phyloP scores from a whole-genome alignment of 2,797 vertebrate genomes.

The Danio albolineatus region DNA sequence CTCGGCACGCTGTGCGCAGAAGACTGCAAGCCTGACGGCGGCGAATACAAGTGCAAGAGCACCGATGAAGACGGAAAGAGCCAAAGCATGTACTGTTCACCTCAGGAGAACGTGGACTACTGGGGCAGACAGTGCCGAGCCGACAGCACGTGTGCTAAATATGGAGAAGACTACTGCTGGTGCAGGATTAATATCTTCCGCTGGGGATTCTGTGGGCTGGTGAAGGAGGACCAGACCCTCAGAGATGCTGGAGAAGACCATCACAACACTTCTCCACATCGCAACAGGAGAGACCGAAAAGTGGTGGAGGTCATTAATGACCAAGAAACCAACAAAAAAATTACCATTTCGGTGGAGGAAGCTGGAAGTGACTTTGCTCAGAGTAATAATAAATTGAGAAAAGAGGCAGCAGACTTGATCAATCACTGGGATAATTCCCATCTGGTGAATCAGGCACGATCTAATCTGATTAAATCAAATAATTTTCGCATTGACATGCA shows the following conservation, averaged over 20 bases:
- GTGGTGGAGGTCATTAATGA: not conserved
- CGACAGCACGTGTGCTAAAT: not conserved
- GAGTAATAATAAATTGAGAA: not conserved
- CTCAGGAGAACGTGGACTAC: conserved; percentile 10
- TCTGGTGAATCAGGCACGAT: fast-evolving
- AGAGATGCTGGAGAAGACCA: not conserved
- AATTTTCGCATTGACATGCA: not conserved
- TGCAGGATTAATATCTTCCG: not conserved
- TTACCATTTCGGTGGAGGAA: not conserved
- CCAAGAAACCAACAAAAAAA: not conserved
- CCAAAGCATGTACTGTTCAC: not conserved
- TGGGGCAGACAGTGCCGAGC: not conserved
- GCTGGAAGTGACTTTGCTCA: fast-evolving
- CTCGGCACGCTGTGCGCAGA: not conserved
- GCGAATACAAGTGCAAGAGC: not conserved
- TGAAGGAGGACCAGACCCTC: not conserved
- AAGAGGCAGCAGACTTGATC: not conserved
- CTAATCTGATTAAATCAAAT: fast-evolving
- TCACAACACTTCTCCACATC: not conserved
- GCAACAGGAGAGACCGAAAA: not conserved
- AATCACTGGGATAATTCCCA: fast-evolving
- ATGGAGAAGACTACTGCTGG: conserved; percentile 10
- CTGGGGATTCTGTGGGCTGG: conserved; percentile 15
- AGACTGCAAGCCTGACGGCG: not conserved
- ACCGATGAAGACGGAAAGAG: not conserved